Conservation (phyloP, 2,888 invertebrate species). For the Rhagonycha fulva region DNA sequence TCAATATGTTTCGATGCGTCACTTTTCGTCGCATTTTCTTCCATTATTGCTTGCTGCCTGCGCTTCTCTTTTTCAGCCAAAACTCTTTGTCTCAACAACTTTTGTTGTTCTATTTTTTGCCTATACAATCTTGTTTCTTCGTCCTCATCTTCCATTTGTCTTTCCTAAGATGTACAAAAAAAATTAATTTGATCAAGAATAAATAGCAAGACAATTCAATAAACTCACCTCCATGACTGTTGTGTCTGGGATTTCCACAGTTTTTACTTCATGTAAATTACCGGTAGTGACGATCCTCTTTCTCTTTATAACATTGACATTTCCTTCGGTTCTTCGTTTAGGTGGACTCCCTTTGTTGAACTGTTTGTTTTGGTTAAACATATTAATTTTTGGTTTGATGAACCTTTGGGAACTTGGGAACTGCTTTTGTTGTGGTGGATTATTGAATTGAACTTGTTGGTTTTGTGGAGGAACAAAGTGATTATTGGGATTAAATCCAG, state of each 20-base stretch:
- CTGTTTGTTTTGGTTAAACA: slow-evolving; percentile 2
- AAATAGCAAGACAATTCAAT: background rate
- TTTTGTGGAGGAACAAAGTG: slow-evolving; percentile 6
- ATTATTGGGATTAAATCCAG: background rate
- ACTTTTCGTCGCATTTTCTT: slow-evolving; percentile 51
- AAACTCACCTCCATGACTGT: background rate
- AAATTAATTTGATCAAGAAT: background rate
- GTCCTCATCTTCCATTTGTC: slow-evolving; percentile 54
- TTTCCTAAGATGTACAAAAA: slow-evolving; percentile 13
- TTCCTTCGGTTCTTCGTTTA: slow-evolving; percentile 25
- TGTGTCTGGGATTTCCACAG: slow-evolving; percentile 33
- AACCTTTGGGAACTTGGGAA: slow-evolving; percentile 3
- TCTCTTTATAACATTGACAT: slow-evolving; percentile 31
- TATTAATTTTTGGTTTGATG: background rate
- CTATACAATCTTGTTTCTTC: slow-evolving; percentile 58
- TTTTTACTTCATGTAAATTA: slow-evolving; percentile 40
- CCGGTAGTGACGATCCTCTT: slow-evolving; percentile 31
- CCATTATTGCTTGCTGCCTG: slow-evolving; percentile 25
- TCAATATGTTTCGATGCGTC: slow-evolving; percentile 43
- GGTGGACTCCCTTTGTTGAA: slow-evolving; percentile 9
- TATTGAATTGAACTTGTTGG: slow-evolving; percentile 11
- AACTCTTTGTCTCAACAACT: slow-evolving; percentile 53
- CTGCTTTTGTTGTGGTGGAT: background rate
- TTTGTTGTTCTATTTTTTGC: slow-evolving; percentile 57
- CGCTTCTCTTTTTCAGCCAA: slow-evolving; percentile 1